Conservation (phyloP, 1,140 invertebrate species). For the Drosophila micromelanica region DNA sequence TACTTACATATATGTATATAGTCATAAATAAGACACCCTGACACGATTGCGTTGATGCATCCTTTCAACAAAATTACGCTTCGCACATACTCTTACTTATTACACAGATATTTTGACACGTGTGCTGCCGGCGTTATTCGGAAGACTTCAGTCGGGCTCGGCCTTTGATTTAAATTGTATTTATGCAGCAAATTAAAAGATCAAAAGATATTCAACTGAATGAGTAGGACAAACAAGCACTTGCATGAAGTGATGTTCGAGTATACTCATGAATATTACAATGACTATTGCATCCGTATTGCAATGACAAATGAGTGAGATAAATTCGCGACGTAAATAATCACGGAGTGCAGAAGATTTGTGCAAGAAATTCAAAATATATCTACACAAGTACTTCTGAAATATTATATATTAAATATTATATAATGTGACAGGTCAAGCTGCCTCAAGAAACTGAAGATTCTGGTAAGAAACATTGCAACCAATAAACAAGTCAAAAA, state of each 20-base stretch:
- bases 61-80: conserved; percentile 60
- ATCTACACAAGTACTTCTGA: too few relatives aligned
- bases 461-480: too few relatives aligned
- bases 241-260: conserved; percentile 7
- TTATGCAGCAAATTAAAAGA: conserved; percentile 72
- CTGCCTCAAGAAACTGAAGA: too few relatives aligned
- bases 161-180: conserved; percentile 71
- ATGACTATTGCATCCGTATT: conserved; percentile 25
- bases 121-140: conserved; percentile 28
- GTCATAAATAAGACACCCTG: background rate
- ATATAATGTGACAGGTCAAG: too few relatives aligned
- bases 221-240: conserved; percentile 18
- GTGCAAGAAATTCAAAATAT: too few relatives aligned
- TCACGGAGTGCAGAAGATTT: too few relatives aligned
- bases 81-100: conserved; percentile 52
- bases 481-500: too few relatives aligned
- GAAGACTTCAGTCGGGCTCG: conserved; percentile 47
- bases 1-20: too few relatives aligned
- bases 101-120: conserved; percentile 71
- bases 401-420: too few relatives aligned
- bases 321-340: conserved; percentile 2
- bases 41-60: conserved; percentile 51
- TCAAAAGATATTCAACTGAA: conserved; percentile 56
- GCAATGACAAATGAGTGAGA: conserved; percentile 14
- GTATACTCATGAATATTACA: conserved; percentile 16